Evolutionary conservation across 2,797 vertebrate genomes (phyloP), one percentile per base, ranked within the genome.

Genomic region (Astyanax mexicanus): DNA sequence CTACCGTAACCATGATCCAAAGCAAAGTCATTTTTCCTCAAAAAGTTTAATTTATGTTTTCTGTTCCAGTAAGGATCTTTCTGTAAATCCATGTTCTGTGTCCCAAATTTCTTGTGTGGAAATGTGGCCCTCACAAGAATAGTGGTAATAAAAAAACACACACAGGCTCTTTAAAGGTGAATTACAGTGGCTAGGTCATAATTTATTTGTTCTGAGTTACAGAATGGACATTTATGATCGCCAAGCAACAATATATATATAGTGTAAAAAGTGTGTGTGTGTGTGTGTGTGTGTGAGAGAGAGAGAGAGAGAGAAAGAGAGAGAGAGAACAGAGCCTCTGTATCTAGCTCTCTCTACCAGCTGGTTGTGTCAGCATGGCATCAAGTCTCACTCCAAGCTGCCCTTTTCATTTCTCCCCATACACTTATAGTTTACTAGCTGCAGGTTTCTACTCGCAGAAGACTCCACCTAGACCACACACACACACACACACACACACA

Each of bases 391-490:
- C 75, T 74, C 51, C 40, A 3, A 60, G 38, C 32, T 13, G 38
- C 58, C 64, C 52, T 57, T 71, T 51, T 69, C 47, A 65, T 65
- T 19, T 52, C 21, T 47, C 61, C 57, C 62, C 49, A 49, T 44
- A 69, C 71, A 65, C 60, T 61, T 81, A 61, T 68, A 66, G 47
- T 73, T 69, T 57, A 51, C 51, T 73, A 51, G 21, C 17, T 70
- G 64, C 80, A 69, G 57, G 80, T 69, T 38, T 69, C 25, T 79
- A 40, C 81, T 74, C 38, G 81, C 69, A 54, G 65, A 54, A 6
- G 12, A 42, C 66, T 75, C 76, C 73, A 69, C 73, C 64, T 62
- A 67, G 66, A 15, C 27, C 49, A 21, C 57, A 70, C 51, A 57
- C 51, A 70, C 60, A 55, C 55, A 21, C 44, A 52, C 68, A 74